Conservation (phyloP, 2,888 invertebrate genomes). For the Gryllus longicercus region DNA sequence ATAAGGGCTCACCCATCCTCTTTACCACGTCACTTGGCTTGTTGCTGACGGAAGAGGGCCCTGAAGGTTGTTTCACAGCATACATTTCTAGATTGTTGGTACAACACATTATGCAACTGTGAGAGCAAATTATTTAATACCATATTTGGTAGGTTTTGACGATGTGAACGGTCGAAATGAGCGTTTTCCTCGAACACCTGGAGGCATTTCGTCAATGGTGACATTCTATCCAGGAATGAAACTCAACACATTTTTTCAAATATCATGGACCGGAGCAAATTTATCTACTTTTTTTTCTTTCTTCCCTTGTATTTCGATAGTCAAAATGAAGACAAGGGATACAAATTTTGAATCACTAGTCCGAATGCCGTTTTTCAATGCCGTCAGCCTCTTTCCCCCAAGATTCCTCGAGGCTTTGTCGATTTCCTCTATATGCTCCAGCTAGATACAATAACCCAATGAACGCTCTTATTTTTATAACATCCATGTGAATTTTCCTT, state of each 20-base stretch:
- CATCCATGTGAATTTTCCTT: constrained; percentile 34
- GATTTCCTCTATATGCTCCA: not conserved
- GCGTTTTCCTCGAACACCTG: not conserved
- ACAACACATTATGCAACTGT: not conserved
- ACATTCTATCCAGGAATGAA: not conserved
- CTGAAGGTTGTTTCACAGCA: not conserved
- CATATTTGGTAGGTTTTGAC: not conserved
- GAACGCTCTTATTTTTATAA: constrained; percentile 20
- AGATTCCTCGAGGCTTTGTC: constrained; percentile 33
- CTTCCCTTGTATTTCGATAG: not conserved
- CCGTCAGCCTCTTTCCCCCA: constrained; percentile 40
- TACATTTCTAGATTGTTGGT: not conserved
- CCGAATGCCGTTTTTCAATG: constrained; percentile 39
- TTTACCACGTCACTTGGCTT: constrained; percentile 36
- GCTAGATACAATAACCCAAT: not conserved
- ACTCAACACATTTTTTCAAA: not conserved
- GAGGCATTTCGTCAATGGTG: not conserved
- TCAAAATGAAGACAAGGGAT: not conserved
- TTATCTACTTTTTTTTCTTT: constrained; percentile 20
- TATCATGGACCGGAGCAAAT: not conserved
- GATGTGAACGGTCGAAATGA: not conserved
- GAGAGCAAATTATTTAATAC: not conserved
- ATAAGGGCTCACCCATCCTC: constrained; percentile 35
- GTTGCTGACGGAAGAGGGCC: constrained; percentile 28
- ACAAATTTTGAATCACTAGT: constrained; percentile 39